Evolutionary conservation across 2,888 invertebrate genomes (phyloP).

Genomic region (Nomada ruficornis): DNA sequence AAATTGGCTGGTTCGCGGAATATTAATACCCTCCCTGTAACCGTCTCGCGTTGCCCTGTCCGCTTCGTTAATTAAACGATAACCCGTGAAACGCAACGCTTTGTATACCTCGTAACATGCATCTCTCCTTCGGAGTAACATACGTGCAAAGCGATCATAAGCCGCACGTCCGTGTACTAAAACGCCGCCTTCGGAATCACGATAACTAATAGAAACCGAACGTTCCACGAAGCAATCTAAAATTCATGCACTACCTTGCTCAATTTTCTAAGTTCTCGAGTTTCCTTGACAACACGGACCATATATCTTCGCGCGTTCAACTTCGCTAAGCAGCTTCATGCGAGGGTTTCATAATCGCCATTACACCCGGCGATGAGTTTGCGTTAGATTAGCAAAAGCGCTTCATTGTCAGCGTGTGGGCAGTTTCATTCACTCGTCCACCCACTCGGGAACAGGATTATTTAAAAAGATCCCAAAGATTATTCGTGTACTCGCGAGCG

Average conservation of each 20-base stretch:
- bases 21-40: slow-evolving; percentile 41
- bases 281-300: slow-evolving; percentile 33
- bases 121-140: neutral
- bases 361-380: slow-evolving; percentile 64
- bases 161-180: neutral
- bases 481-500: slow-evolving; percentile 42
- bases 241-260: slow-evolving; percentile 12
- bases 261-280: slow-evolving; percentile 23
- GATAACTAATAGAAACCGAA: slow-evolving; percentile 9
- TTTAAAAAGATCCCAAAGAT: slow-evolving; percentile 66
- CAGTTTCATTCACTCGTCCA: slow-evolving; percentile 71
- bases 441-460: slow-evolving; percentile 56
- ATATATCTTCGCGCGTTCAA: slow-evolving; percentile 26
- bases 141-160: neutral
- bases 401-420: slow-evolving; percentile 72
- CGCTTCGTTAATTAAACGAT: slow-evolving; percentile 47
- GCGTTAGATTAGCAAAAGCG: slow-evolving; percentile 69
- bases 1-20: slow-evolving; percentile 55
- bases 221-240: slow-evolving; percentile 6
- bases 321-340: slow-evolving; percentile 19
- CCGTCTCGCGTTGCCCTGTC: neutral
- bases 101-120: neutral
- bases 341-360: slow-evolving; percentile 62
- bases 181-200: neutral
- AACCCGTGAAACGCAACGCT: slow-evolving; percentile 8